Base-by-base conservation (phyloP, 1,140 invertebrate species). In the Drosophila persimilis region DNA sequence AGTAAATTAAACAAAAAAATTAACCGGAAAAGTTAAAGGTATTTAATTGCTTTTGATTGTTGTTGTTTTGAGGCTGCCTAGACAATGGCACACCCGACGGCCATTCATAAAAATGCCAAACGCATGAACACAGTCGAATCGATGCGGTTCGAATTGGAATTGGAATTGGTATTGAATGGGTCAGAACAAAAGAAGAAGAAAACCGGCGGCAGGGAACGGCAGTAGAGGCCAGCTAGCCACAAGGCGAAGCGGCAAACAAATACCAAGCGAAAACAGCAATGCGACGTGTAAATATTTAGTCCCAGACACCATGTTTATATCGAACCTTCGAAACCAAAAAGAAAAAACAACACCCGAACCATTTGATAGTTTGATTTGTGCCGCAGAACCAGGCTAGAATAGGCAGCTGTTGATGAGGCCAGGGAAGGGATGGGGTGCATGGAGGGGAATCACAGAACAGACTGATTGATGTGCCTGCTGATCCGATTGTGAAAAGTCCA, bases 71-170 rank as follows among this genome's bases (percentile, higher is more conserved):
- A 45, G 17, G 43, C 26, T 43, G 61, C 46, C 58, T 73, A 73
- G 70, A 77, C 78, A 77, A 77, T 70, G 79, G 65, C 52, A 47
- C 44, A 52, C 31, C 47, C 46, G 47, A 7, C 43, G 73, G 47
- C 67, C 81, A 86, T 85, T 85, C 80, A 85, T 85, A 77, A 85
- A 81, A 78, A 77, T 77, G 73, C 79, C 78, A 81, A 81, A 62
- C 54, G 46, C 62, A 73, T 20, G 41, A 55, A 45, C 55, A 80
- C 59, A 59, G 66, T 60, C 31, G 56, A 62, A 52, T 20, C 31
- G 29, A 17, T 15, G 35, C 50, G 29, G 26, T 29, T 43, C 24
- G 43, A 57, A 44, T 29, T 24, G 43, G 31, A 17, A 6, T 47
- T 20, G 24, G 35, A 69, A 43, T 3, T 20, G 35, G 11, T 39